Evolutionary conservation across 2,888 invertebrate genomes (phyloP).

Genomic region (Drosophila tripunctata): DNA sequence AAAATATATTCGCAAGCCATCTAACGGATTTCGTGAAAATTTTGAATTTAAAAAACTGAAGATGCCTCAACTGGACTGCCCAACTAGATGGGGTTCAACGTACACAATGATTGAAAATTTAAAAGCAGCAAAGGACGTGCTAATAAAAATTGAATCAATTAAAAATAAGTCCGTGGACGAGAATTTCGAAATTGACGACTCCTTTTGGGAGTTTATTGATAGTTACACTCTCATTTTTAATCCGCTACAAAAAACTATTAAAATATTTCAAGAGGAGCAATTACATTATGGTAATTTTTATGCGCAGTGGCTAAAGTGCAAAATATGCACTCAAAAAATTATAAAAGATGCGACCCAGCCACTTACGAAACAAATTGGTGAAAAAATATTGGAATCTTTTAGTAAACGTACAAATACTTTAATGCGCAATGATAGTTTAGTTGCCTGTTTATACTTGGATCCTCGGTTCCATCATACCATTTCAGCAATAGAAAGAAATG

Average conservation of each 20-base stretch:
- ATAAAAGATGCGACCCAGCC: too few species aligned
- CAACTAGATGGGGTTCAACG: constrained; percentile 22
- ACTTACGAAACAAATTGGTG: too few species aligned
- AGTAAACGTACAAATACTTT: too few species aligned
- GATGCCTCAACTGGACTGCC: constrained; percentile 21
- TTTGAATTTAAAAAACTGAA: constrained; percentile 9
- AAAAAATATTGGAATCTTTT: too few species aligned
- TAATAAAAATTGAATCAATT: background rate
- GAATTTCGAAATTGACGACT: background rate
- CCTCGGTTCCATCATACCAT: too few species aligned
- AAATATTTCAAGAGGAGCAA: background rate
- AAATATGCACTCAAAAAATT: too few species aligned
- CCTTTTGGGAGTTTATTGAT: background rate
- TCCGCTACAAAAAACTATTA: background rate
- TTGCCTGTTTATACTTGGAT: too few species aligned
- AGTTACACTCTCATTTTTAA: background rate
- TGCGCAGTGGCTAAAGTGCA: too few species aligned
- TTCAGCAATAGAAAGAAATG: too few species aligned
- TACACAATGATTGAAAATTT: constrained; percentile 19
- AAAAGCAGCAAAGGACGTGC: constrained; percentile 6
- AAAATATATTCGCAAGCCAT: too few species aligned
- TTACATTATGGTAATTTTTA: too few species aligned
- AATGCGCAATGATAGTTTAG: too few species aligned
- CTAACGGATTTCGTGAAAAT: background rate
- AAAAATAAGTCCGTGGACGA: background rate